A percentile compares a stretch with the other conserved stretches of the same genome.
Conservation (phyloP, 53 echinoderm and acorn worm genomes). For the Patiria pectinifera region DNA sequence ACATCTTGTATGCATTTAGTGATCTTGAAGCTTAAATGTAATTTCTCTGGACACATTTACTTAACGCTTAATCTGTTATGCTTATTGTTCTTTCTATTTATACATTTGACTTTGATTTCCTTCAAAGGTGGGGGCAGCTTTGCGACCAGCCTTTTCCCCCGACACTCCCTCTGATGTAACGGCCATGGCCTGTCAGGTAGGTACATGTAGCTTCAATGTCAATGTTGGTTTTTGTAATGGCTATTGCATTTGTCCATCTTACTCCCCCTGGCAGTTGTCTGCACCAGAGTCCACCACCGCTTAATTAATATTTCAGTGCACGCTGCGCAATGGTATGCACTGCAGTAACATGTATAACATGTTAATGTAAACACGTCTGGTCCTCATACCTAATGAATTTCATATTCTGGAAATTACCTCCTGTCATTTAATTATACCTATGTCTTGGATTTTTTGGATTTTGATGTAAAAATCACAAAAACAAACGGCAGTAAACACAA, state of each 20-base stretch:
- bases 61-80: no score
- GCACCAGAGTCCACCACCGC: no score
- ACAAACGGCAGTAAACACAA: no score
- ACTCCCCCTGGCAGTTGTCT: not conserved
- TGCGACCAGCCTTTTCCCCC: slow-evolving; percentile 91
- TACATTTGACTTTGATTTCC: not conserved
- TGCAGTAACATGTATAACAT: not conserved
- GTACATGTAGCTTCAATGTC: not conserved
- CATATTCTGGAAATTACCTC: no score
- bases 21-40: no score
- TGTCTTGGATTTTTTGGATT: no score
- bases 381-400: not conserved
- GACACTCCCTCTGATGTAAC: slow-evolving; percentile 98
- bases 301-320: no score
- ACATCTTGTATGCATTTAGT: no score
- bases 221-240: not conserved
- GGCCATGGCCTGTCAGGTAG: slow-evolving; percentile 99
- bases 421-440: no score
- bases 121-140: slow-evolving; percentile 90
- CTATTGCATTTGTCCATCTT: not conserved
- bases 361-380: not conserved
- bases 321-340: not conserved
- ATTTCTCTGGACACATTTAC: no score
- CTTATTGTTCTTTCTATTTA: not conserved
- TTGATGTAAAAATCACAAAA: no score